Percentiles rank a stretch among this genome's conserved stretches.
Evolutionary conservation across 2,888 invertebrate genomes (phyloP).

Genomic region (Nemotelus pantherinus): DNA sequence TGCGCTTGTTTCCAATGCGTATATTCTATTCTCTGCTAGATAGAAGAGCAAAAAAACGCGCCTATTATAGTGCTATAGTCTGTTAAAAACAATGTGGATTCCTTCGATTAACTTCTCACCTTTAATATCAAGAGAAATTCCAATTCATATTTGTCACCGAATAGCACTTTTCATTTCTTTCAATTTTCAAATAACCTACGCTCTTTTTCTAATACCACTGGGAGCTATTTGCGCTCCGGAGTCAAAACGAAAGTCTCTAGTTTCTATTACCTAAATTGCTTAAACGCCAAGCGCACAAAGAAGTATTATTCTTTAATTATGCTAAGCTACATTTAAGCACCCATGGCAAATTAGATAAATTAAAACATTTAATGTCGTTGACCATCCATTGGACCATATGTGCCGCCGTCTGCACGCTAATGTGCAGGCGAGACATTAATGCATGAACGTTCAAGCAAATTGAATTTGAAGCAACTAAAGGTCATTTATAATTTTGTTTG

Average conservation of each 20-base stretch:
- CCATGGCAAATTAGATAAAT: constrained; percentile 31
- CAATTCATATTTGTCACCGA: too few relatives aligned
- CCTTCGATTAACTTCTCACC: too few relatives aligned
- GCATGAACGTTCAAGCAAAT: neutral
- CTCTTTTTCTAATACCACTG: too few relatives aligned
- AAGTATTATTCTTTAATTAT: neutral
- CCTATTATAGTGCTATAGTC: too few relatives aligned
- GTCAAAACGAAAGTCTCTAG: neutral
- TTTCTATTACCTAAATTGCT: constrained; percentile 3
- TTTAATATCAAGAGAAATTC: too few relatives aligned
- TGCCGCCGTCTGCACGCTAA: neutral
- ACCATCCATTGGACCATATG: constrained; percentile 5
- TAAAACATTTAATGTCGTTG: constrained; percentile 21
- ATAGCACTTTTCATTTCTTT: too few relatives aligned
- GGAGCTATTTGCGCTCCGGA: neutral
- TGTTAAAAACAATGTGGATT: too few relatives aligned
- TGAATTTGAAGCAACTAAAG: neutral
- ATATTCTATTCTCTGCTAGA: too few relatives aligned
- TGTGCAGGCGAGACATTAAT: neutral
- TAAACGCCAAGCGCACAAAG: neutral
- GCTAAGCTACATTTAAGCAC: constrained; percentile 6
- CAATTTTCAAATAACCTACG: too few relatives aligned
- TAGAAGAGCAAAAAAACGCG: too few relatives aligned
- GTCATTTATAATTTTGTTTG: too few relatives aligned
- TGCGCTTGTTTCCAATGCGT: too few relatives aligned